Conservation (phyloP, 2,113 vertebrate genomes). For the Trachemys scripta region DNA sequence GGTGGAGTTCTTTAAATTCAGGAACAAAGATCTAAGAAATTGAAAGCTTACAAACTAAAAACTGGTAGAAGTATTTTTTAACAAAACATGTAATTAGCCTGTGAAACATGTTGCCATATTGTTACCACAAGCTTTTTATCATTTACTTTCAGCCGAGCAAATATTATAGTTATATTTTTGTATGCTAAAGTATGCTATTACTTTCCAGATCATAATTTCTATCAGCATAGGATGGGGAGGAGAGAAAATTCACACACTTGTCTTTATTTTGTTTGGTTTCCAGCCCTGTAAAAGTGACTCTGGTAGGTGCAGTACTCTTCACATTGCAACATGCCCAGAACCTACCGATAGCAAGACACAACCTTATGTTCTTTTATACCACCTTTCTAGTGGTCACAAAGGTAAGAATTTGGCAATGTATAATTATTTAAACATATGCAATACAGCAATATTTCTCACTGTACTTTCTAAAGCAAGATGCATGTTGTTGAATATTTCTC, state of each 20-base stretch:
- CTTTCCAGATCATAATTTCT: background rate
- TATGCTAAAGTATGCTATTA: background rate
- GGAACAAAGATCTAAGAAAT: background rate
- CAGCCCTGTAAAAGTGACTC: slow-evolving; percentile 92
- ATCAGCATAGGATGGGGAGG: background rate
- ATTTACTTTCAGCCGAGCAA: background rate
- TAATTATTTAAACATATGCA: background rate
- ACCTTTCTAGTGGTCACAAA: slow-evolving; percentile 89
- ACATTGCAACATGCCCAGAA: slow-evolving; percentile 87
- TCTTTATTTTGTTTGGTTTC: slow-evolving; percentile 64
- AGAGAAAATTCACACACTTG: slow-evolving; percentile 12
- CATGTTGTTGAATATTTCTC: background rate
- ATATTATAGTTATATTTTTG: background rate
- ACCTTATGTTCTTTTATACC: slow-evolving; percentile 93
- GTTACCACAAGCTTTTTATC: background rate
- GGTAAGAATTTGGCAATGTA: slow-evolving; percentile 80
- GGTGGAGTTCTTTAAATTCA: background rate
- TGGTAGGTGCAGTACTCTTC: slow-evolving; percentile 93
- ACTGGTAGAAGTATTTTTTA: background rate
- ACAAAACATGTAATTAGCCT: background rate
- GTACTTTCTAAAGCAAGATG: background rate
- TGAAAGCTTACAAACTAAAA: background rate
- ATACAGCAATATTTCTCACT: background rate
- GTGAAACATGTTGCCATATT: background rate
- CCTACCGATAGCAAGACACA: slow-evolving; percentile 87